Conservation (phyloP, 53 echinoderm and acorn worm genomes). For the Echinometra lucunter region DNA sequence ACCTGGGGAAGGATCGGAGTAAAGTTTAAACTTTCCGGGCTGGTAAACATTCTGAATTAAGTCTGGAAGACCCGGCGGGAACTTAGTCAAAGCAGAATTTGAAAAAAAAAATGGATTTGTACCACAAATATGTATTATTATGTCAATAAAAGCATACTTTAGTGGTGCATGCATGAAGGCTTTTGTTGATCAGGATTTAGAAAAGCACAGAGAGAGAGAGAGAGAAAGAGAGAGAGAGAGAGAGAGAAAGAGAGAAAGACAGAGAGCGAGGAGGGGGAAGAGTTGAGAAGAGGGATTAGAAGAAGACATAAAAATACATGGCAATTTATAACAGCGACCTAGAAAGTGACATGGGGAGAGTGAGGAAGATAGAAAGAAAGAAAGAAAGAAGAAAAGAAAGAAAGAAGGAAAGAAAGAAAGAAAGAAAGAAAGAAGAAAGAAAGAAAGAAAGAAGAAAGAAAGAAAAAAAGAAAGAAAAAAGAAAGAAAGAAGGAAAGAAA, state of each 20-base stretch:
- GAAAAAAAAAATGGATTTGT: neutral
- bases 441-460: too few relatives aligned
- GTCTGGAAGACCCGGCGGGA: neutral
- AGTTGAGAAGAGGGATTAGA: neutral
- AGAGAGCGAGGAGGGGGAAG: neutral
- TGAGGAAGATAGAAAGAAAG: too few relatives aligned
- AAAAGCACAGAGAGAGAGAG: neutral
- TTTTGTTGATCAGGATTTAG: neutral
- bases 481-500: too few relatives aligned
- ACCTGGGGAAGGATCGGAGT: neutral
- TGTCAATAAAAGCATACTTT: neutral
- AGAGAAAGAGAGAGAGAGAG: constrained; percentile 1
- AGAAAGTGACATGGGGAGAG: too few relatives aligned
- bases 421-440: too few relatives aligned
- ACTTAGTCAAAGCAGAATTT: neutral
- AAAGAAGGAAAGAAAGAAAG: too few relatives aligned
- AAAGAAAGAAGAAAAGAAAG: too few relatives aligned
- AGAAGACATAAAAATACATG: neutral
- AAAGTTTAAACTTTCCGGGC: neutral
- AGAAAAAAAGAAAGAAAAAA: too few relatives aligned
- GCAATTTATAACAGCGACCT: too few relatives aligned
- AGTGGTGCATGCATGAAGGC: neutral
- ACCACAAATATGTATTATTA: neutral
- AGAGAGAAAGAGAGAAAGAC: neutral
- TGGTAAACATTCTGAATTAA: neutral